A percentile compares a stretch with the other conserved stretches of the same genome.
Evolutionary conservation across 2,113 vertebrate species (phyloP).

Genomic region (Saguinus imperator): DNA sequence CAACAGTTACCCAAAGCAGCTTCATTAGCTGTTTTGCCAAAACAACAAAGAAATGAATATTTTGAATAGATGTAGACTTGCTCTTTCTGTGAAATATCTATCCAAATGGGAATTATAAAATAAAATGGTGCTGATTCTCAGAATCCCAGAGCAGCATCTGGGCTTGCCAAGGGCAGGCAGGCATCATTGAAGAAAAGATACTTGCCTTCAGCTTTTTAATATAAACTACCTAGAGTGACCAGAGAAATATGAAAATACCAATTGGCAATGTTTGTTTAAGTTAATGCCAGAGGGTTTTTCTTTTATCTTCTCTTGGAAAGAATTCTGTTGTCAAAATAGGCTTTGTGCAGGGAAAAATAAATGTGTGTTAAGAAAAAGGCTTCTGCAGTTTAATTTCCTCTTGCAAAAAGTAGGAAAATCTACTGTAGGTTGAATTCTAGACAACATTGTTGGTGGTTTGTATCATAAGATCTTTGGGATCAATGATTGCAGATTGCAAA

Average conservation of each 20-base stretch:
- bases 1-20: background rate
- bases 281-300: background rate
- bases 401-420: background rate
- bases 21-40: background rate
- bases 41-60: constrained; percentile 6
- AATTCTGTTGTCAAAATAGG: background rate
- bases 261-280: background rate
- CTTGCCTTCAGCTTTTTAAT: constrained; percentile 32
- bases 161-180: constrained; percentile 12
- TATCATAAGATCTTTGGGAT: background rate
- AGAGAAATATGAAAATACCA: constrained; percentile 25
- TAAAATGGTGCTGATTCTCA: background rate
- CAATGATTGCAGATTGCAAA: background rate
- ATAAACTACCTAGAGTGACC: background rate
- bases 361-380: background rate
- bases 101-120: background rate
- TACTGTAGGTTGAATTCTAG: background rate
- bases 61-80: background rate
- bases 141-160: background rate
- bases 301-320: background rate
- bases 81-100: background rate
- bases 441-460: background rate
- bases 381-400: constrained; percentile 9
- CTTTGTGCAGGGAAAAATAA: background rate
- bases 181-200: background rate